Percentiles rank a stretch among this genome's conserved stretches.
phyloP scores from a whole-genome alignment of 2,888 invertebrate species.

The Drosophila greeni region DNA sequence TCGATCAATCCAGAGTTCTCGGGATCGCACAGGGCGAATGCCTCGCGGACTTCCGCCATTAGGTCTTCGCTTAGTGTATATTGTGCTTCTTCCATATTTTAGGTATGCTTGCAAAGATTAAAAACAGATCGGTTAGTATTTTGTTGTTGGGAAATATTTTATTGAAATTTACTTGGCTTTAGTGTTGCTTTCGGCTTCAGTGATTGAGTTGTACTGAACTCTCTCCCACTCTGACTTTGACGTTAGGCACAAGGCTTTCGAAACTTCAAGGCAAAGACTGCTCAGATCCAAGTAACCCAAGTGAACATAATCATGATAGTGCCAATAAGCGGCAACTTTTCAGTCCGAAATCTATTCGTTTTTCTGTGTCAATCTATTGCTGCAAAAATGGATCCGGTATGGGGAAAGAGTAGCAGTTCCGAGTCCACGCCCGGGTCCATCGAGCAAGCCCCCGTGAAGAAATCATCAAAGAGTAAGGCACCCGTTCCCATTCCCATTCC shows the following conservation, averaged over 20 bases:
- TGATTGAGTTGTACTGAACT: not conserved
- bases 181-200: not conserved
- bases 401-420: not conserved
- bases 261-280: not conserved
- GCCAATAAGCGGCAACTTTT: not conserved
- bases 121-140: not conserved
- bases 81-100: not conserved
- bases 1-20: constrained; percentile 3
- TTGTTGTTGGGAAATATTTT: not conserved
- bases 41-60: not conserved
- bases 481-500: not conserved
- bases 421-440: too few relatives aligned
- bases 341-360: not conserved
- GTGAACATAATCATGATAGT: not conserved
- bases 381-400: not conserved
- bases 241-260: not conserved
- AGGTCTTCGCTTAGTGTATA: constrained; percentile 2
- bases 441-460: too few relatives aligned
- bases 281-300: not conserved
- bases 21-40: constrained; percentile 21
- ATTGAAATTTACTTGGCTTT: not conserved
- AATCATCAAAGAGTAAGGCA: too few relatives aligned
- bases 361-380: not conserved
- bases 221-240: not conserved
- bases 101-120: too few relatives aligned